Conservation (phyloP, 1,140 invertebrate genomes). For the Eupristina koningsbergeri region DNA sequence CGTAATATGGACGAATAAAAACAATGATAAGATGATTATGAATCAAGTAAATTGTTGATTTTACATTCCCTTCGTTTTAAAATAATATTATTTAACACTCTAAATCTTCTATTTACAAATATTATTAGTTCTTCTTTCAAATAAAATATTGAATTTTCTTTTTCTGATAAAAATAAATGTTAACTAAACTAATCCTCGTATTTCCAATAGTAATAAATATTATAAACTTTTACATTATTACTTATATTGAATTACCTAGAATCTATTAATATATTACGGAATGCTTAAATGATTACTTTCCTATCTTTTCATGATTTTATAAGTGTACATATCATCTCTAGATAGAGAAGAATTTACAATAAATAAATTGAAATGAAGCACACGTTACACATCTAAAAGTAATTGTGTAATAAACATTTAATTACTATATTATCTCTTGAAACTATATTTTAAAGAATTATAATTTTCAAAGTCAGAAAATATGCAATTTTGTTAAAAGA, state of each 20-base stretch:
- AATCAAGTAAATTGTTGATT: no score
- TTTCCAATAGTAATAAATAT: no score
- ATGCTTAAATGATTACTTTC: background rate
- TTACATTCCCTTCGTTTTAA: no score
- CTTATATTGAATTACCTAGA: background rate
- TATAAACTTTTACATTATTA: no score
- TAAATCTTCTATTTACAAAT: background rate
- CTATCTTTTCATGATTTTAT: background rate
- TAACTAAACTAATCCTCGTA: background rate
- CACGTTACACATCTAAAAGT: background rate
- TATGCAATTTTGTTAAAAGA: no score
- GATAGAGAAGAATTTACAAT: background rate
- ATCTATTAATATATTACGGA: background rate
- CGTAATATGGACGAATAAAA: no score
- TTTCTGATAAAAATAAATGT: background rate
- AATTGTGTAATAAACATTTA: background rate
- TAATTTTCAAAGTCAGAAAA: no score
- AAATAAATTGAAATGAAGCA: background rate
- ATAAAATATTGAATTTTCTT: background rate
- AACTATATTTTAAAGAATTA: background rate
- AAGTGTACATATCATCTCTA: background rate
- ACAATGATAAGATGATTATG: no score
- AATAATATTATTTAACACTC: no score
- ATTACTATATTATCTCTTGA: background rate
- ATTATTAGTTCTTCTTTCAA: background rate